These are phyloP conservation scores for Pemphigus obesinymphae DNA, from an alignment of 1,140 invertebrate species.

Conservation along the genomic window DNA sequence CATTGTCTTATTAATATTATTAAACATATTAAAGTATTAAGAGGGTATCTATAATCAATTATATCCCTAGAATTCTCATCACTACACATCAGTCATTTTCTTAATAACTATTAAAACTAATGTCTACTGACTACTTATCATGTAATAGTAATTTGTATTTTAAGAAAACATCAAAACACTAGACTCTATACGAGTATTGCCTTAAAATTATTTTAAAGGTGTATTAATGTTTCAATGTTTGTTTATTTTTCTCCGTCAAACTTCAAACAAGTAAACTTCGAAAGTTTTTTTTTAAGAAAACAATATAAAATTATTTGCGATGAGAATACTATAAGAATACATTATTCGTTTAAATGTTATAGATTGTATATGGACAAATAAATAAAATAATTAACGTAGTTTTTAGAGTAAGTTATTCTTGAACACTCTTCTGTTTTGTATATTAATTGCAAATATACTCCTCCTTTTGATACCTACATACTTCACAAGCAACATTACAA, in stretches of 20 bases:
- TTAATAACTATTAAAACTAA: constrained; percentile 14
- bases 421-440: neutral
- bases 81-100: constrained; percentile 21
- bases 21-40: neutral
- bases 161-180: neutral
- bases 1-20: neutral
- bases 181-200: too few relatives aligned
- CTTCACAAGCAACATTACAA: constrained; percentile 81
- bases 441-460: constrained; percentile 78
- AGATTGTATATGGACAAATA: neutral
- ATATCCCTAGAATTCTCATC: constrained; percentile 1
- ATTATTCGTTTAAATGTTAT: neutral
- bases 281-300: neutral
- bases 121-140: constrained; percentile 2
- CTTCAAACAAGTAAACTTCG: neutral
- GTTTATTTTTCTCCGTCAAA: neutral
- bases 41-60: neutral
- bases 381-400: neutral
- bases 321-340: neutral
- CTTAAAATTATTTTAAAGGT: neutral
- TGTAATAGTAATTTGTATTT: constrained; percentile 3
- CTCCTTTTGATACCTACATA: constrained; percentile 72
- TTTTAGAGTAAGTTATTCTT: neutral
- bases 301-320: neutral
- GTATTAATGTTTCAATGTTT: neutral